phyloP scores from a whole-genome alignment of 2,888 invertebrate species.

The Melanostoma mellinum region DNA sequence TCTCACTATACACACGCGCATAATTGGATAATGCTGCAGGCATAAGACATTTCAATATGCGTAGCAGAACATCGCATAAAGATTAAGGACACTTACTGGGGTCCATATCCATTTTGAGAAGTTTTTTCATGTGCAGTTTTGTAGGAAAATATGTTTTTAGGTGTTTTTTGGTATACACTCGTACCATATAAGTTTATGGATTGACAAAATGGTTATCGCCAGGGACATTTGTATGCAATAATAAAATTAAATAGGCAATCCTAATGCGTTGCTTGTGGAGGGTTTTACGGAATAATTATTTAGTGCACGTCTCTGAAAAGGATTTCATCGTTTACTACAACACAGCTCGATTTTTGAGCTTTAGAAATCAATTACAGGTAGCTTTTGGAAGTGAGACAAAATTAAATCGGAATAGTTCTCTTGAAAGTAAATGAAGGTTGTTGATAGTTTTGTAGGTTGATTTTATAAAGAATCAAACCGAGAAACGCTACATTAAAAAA shows the following conservation, averaged over 20 bases:
- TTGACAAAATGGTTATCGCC: conserved; percentile 14
- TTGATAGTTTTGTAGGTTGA: too few species aligned
- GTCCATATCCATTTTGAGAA: conserved; percentile 41
- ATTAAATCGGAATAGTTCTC: too few species aligned
- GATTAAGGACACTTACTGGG: conserved; percentile 57
- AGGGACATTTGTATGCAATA: conserved; percentile 54
- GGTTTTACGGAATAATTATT: conserved; percentile 27
- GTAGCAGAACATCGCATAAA: conserved; percentile 60
- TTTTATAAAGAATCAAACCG: too few species aligned
- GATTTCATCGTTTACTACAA: too few species aligned
- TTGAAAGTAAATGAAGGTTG: too few species aligned
- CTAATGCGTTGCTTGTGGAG: conserved; percentile 33
- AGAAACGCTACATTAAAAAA: too few species aligned
- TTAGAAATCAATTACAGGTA: too few species aligned
- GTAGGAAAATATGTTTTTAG: not conserved
- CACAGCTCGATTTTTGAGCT: too few species aligned
- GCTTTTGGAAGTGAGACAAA: too few species aligned
- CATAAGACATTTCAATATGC: conserved; percentile 56
- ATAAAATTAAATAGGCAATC: conserved; percentile 63
- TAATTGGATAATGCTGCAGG: conserved; percentile 22
- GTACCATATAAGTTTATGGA: conserved; percentile 5
- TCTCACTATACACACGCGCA: conserved; percentile 11
- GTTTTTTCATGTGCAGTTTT: conserved; percentile 9
- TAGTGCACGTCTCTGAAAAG: not conserved
- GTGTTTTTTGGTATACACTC: conserved; percentile 19